phyloP scores from a whole-genome alignment of 1,140 invertebrate species.

The Trinorchestia longiramus region DNA sequence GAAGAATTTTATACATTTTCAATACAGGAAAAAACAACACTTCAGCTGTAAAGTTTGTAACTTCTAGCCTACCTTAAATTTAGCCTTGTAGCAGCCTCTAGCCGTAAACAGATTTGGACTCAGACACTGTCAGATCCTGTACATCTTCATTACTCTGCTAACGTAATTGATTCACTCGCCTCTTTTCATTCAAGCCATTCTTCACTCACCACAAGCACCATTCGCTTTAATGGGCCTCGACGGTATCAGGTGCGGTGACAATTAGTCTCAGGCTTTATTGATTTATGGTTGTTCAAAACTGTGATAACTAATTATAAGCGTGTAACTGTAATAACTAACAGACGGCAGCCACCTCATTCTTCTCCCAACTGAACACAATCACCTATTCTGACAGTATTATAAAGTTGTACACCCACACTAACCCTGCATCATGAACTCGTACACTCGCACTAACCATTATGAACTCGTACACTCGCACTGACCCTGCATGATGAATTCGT shows the following conservation, averaged over 20 bases:
- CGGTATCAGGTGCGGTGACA: neutral
- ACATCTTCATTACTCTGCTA: neutral
- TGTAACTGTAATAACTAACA: neutral
- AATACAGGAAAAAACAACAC: too few relatives aligned
- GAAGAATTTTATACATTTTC: too few relatives aligned
- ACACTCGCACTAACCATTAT: slow-evolving; percentile 75
- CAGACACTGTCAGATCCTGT: neutral
- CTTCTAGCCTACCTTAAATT: neutral
- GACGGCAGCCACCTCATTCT: neutral
- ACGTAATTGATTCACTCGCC: neutral
- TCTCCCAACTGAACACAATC: neutral
- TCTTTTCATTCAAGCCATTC: neutral
- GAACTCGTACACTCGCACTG: slow-evolving; percentile 70
- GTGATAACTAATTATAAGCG: neutral
- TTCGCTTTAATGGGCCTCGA: too few relatives aligned
- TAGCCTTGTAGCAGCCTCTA: neutral
- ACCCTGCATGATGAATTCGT: slow-evolving; percentile 75
- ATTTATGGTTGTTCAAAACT: neutral
- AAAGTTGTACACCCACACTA: slow-evolving; percentile 70
- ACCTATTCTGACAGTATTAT: neutral
- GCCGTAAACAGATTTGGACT: neutral
- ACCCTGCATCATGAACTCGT: slow-evolving; percentile 75
- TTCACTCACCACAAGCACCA: neutral
- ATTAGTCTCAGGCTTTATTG: neutral
- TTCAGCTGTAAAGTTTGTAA: too few relatives aligned